These are phyloP conservation scores for Pseudobourletiella spinata DNA, from an alignment of 1,140 invertebrate genomes.

Conservation along the genomic window DNA sequence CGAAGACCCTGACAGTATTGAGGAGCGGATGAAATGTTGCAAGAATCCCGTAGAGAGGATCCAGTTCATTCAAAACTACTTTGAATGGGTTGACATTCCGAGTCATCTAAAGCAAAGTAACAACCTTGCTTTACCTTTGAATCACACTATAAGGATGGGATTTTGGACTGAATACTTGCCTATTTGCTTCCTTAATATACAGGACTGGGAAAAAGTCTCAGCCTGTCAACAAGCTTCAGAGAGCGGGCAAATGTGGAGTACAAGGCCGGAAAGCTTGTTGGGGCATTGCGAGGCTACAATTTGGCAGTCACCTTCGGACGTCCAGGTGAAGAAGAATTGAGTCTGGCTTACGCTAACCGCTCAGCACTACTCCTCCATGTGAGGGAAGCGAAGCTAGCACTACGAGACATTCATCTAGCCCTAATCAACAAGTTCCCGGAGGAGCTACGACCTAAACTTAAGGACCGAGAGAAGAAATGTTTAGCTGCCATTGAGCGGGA, in stretches of 20 bases:
- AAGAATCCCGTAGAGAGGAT: slow-evolving; percentile 4
- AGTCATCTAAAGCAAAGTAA: background rate
- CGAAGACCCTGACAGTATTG: background rate
- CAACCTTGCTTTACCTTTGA: background rate
- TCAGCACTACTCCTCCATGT: slow-evolving; percentile 23
- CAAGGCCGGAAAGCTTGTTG: background rate
- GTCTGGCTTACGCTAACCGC: slow-evolving; percentile 22
- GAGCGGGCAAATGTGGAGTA: slow-evolving; percentile 21
- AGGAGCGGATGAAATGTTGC: background rate
- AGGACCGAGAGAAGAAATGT: slow-evolving; percentile 22
- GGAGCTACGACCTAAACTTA: slow-evolving; percentile 12
- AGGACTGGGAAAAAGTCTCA: slow-evolving; percentile 18
- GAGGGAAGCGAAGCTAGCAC: slow-evolving; percentile 8
- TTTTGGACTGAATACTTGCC: background rate
- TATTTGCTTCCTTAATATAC: background rate
- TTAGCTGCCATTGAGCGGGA: background rate
- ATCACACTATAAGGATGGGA: background rate
- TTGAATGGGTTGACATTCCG: slow-evolving; percentile 3
- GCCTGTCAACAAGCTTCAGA: slow-evolving; percentile 9
- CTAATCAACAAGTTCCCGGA: slow-evolving; percentile 4
- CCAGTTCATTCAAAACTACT: slow-evolving; percentile 4
- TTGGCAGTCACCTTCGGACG: slow-evolving; percentile 22
- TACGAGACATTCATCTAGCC: slow-evolving; percentile 18
- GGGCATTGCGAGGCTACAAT: slow-evolving; percentile 21
- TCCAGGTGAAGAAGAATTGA: slow-evolving; percentile 8